Base-by-base conservation (phyloP, 1,140 invertebrate species). In the Ceratosolen fusciceps region DNA sequence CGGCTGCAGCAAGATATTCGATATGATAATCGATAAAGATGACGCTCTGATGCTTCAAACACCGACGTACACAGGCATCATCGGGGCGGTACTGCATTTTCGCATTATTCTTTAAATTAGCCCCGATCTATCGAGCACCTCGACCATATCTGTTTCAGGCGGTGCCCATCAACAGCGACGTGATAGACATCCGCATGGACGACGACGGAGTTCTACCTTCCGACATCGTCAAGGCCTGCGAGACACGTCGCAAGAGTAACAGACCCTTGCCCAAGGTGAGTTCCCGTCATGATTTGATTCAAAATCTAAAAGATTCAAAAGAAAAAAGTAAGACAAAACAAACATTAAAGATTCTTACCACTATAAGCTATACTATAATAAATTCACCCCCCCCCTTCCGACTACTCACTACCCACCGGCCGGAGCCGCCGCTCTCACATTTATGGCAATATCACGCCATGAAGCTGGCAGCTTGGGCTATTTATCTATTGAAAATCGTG, bases 1-100 rank as follows among this genome's bases (percentile, higher is more conserved):
- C 86, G 95, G 93, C 2, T 92, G 95, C 79, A 93, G 92, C 85
- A 94, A 94, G 87, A 90, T 93, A 72, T 89, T 95, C 8, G 93
- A 95, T 74, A 91, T 95, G 90, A 86, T 93, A n/a, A 77, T 95
- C 29, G 87, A 93, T 21, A 89, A 90, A 31, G 93, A 93, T 1
- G 93, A 95, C 80, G 88, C 93, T 4, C 83, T 96, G 8, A 87
- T 96, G 79, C 86, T 94, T 29, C 93, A 93, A 79, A 88, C 92
- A 79, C 95, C 93, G 29, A 83, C 93, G 0, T 96, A 95, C 83
- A 87, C 93, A 1, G 95, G 94, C 58, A 90, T 92, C 34, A 71
- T 89, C 21, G 83, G 79, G 9, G 80, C 84, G 52, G 88, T 89
- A 83, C 65, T 14, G 21, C 4, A 2, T 21, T 19, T 19, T 3